Evolutionary conservation across 1,140 invertebrate genomes (phyloP), one percentile per base, ranked within the genome.

Genomic region (Neelides sp.): DNA sequence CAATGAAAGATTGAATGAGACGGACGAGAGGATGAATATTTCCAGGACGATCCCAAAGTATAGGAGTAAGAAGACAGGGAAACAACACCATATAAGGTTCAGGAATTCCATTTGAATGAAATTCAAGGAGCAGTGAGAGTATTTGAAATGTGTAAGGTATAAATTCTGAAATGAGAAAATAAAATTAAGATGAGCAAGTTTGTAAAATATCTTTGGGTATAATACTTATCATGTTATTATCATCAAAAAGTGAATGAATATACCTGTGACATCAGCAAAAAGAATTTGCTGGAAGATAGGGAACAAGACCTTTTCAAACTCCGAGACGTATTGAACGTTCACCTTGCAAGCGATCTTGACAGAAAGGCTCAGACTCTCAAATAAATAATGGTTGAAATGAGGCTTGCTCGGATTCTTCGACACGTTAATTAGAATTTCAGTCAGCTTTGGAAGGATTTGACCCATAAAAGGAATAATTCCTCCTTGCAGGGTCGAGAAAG

Each of bases 111-210:
- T 43, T 64, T 7, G 65, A 64, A 52, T 85, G 82, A 47, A 89
- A 69, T 70, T 97, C 91, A 65, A 98, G 73, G 27, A 97, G 69
- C 4, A 97, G 71, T 0, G 91, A 90, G 27, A 97, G 70, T 64
- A 98, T 80, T 85, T 98, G 93, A 67, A 97, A 95, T 28, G 93
- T 85, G 68, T 98, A 97, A 1, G 93, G 93, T 67, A 95, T 82
- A 73, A 97, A 97, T 71, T 97, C 93, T 85, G 65, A 2, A 72
- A 71, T 59, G 48, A 51, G 56, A 44, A 30, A 43, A 54, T 44
- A 34, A 41, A 20, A 15, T 17, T 22, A 26, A 30, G 10, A 13
- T 7, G 27, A 36, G 24, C 30, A 37, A 22, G 32, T 34, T 34
- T 1, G 54, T 23, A 2, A n/a, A n/a, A n/a, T n/a, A n/a, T n/a